Evolutionary conservation across 2,113 vertebrate genomes (phyloP).

Genomic region (Australoheros scitulus): DNA sequence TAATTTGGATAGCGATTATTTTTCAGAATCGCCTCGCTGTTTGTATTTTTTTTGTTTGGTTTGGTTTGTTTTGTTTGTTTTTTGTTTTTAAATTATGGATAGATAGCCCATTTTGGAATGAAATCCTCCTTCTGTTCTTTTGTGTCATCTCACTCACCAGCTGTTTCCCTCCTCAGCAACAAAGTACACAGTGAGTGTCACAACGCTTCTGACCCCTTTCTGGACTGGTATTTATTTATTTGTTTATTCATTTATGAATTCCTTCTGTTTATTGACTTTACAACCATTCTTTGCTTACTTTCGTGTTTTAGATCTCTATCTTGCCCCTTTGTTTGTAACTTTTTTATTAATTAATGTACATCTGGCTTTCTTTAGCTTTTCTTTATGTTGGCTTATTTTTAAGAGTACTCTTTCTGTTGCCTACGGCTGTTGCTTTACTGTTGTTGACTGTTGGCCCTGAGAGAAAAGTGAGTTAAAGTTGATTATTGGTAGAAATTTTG

Average conservation of each 20-base stretch:
- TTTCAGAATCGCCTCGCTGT: neutral
- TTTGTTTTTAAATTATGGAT: neutral
- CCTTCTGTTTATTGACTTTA: constrained; percentile 64
- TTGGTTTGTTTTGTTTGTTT: too few species aligned
- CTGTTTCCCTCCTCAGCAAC: constrained; percentile 86
- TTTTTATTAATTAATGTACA: constrained; percentile 39
- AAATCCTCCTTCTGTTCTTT: constrained; percentile 66
- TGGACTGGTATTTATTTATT: constrained; percentile 86
- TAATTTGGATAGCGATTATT: neutral
- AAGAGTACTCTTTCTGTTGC: constrained; percentile 58
- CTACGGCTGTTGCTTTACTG: constrained; percentile 62
- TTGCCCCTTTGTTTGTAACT: constrained; percentile 39
- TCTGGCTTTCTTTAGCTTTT: constrained; percentile 56
- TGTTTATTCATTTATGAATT: constrained; percentile 75
- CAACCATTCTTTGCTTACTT: constrained; percentile 61
- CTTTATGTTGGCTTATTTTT: constrained; percentile 58
- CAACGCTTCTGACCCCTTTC: constrained; percentile 82
- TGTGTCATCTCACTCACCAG: constrained; percentile 78
- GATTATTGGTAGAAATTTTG: constrained; percentile 27
- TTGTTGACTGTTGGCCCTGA: constrained; percentile 56
- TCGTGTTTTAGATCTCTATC: constrained; percentile 56
- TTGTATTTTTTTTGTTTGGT: too few species aligned
- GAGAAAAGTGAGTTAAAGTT: constrained; percentile 37
- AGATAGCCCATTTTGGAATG: constrained; percentile 69
- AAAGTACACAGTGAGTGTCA: constrained; percentile 85